Base-by-base conservation (phyloP, 23 tunicate genomes). In the Clavelina lepadiformis region DNA sequence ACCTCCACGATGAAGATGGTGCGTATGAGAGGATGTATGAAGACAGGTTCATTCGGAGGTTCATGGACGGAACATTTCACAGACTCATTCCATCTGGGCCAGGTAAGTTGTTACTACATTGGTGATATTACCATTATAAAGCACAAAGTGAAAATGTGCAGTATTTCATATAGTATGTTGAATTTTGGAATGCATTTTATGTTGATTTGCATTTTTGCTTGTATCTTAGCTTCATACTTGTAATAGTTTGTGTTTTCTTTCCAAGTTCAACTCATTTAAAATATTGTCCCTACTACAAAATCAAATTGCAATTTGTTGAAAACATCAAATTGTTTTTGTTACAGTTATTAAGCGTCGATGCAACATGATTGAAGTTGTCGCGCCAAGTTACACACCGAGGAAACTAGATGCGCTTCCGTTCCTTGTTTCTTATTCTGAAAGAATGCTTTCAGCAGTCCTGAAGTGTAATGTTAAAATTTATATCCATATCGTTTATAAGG, bases 51-150 rank as follows among this genome's bases (percentile, higher is more conserved):
- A 59, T 79, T 23, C 61, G 85, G 33, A 59, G n/a, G 31, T 79
- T 79, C 31, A 32, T 79, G 61, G 4, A n/a, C 7, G 85, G 85
- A 8, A 79, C 85, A n/a, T 79, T 79, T 60, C 68, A 79, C 46
- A 50, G 85, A 3, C 32, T 74, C 62, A 21, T 74, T 2, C 7
- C 72, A 7, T 26, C 72, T 3, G 36, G 7, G 19, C 6, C 23
- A 13, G 59, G 59, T 53, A 20, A 41, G 49, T 8, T 8, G 49
- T 15, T 15, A 8, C 15, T 41, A 8, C 13, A 53, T n/a, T 18
- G 25, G 19, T 53, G 59, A n/a, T n/a, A n/a, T n/a, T n/a, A n/a
- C n/a, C n/a, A n/a, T n/a, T n/a, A n/a, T n/a, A n/a, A n/a, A n/a
- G n/a, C n/a, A n/a, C n/a, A n/a, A n/a, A n/a, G n/a, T n/a, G n/a